These are phyloP conservation scores for Oncorhynchus clarkii DNA, from an alignment of 2,113 vertebrate genomes.

Conservation along the genomic window DNA sequence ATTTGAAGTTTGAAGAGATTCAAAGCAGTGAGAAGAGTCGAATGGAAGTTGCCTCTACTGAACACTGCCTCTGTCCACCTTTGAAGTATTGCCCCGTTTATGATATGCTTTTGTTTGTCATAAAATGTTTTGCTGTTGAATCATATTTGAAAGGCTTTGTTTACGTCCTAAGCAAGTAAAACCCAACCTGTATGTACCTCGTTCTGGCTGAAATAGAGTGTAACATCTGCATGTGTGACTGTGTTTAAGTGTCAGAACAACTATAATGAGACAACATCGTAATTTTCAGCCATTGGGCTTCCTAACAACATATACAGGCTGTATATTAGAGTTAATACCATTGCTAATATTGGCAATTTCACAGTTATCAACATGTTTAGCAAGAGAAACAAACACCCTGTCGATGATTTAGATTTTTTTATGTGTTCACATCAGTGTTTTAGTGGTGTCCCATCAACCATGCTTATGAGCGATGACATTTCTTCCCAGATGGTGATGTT, in stretches of 20 bases:
- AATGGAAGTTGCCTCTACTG: too few species aligned
- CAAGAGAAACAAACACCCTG: conserved; percentile 34
- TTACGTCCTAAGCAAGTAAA: conserved; percentile 57
- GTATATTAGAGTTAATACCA: conserved; percentile 60
- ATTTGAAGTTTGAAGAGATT: too few species aligned
- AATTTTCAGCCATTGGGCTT: conserved; percentile 71
- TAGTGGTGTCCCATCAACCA: conserved; percentile 62
- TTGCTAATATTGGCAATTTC: conserved; percentile 34
- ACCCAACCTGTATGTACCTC: conserved; percentile 65
- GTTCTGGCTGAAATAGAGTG: conserved; percentile 66
- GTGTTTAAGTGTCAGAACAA: conserved; percentile 66
- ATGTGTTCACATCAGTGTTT: conserved; percentile 59
- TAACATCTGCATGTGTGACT: conserved; percentile 60
- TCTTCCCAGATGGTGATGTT: conserved; percentile 55
- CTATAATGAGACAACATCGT: conserved; percentile 65
- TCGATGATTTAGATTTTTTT: conserved; percentile 59
- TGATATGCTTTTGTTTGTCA: neutral
- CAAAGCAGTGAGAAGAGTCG: too few species aligned
- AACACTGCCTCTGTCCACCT: too few species aligned
- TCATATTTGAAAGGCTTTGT: conserved; percentile 53
- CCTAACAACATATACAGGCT: conserved; percentile 58
- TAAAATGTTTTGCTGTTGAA: conserved; percentile 39
- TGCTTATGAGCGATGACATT: conserved; percentile 58
- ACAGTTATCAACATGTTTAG: conserved; percentile 52
- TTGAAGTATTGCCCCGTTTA: neutral